Conservation (phyloP, 2,113 vertebrate species). For the Rhea pennata region DNA sequence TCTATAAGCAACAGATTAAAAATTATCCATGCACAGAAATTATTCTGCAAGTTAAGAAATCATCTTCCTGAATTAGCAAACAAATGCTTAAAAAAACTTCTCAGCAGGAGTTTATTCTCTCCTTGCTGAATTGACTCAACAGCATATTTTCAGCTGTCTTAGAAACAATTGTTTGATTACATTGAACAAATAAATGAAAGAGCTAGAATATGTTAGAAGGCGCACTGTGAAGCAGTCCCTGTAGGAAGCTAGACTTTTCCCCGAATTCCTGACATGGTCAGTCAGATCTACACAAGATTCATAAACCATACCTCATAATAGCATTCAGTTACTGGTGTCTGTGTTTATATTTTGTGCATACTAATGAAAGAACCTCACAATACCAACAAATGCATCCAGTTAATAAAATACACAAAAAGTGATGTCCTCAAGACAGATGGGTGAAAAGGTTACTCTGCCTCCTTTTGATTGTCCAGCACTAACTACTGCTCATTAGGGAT, state of each 20-base stretch:
- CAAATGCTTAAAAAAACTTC: not conserved
- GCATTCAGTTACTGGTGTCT: not conserved
- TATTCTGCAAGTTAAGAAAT: slow-evolving; percentile 6
- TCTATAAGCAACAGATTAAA: slow-evolving; percentile 27
- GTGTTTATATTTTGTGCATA: not conserved
- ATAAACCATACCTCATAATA: not conserved
- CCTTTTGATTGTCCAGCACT: not conserved
- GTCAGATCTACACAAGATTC: not conserved
- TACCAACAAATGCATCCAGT: not conserved
- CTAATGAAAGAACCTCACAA: not conserved
- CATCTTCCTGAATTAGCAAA: not conserved
- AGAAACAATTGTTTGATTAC: not conserved
- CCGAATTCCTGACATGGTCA: not conserved
- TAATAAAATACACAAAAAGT: not conserved
- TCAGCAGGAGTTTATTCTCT: not conserved
- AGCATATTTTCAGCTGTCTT: not conserved
- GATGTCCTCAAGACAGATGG: not conserved
- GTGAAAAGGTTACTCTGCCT: not conserved
- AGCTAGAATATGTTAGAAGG: not conserved
- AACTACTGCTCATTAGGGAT: not conserved
- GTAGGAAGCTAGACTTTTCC: not conserved
- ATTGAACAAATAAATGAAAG: not conserved
- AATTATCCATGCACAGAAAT: not conserved
- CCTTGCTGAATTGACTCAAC: not conserved
- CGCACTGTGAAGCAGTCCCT: not conserved